phyloP scores from a whole-genome alignment of 2,797 vertebrate species.

The Urosaurus nigricauda region DNA sequence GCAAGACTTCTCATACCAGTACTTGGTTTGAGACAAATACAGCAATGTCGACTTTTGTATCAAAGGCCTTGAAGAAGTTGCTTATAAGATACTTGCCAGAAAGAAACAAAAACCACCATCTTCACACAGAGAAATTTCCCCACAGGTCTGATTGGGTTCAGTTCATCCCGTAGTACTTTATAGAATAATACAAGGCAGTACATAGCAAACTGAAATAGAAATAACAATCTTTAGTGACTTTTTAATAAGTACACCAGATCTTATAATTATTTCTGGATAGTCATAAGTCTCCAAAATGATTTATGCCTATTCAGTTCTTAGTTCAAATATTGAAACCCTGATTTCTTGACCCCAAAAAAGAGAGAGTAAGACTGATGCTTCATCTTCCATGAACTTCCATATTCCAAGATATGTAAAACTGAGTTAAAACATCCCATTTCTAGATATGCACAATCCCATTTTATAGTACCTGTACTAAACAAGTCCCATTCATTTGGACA shows the following conservation, averaged over 20 bases:
- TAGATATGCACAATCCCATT: neutral
- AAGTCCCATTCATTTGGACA: neutral
- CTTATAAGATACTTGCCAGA: slow-evolving; percentile 82
- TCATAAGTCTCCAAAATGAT: neutral
- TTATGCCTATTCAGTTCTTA: neutral
- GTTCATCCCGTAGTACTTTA: slow-evolving; percentile 91
- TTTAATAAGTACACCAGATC: slow-evolving; percentile 22
- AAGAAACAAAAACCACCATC: slow-evolving; percentile 97
- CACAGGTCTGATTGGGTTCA: slow-evolving; percentile 93
- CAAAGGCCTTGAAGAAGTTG: neutral
- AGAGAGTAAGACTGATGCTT: no score
- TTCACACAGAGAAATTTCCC: slow-evolving; percentile 98
- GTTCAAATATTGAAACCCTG: neutral
- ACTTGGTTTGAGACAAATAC: neutral
- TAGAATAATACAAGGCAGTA: slow-evolving; percentile 98
- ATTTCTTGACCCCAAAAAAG: neutral
- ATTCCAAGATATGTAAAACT: neutral
- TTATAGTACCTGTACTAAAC: neutral
- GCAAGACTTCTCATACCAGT: neutral
- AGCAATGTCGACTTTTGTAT: neutral
- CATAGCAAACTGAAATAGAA: slow-evolving; percentile 92
- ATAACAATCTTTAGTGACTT: slow-evolving; percentile 29
- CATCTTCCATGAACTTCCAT: no score
- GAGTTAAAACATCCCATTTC: neutral
- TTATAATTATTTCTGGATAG: neutral